phyloP scores from a whole-genome alignment of 1,140 invertebrate species.

The Aricia agestis region DNA sequence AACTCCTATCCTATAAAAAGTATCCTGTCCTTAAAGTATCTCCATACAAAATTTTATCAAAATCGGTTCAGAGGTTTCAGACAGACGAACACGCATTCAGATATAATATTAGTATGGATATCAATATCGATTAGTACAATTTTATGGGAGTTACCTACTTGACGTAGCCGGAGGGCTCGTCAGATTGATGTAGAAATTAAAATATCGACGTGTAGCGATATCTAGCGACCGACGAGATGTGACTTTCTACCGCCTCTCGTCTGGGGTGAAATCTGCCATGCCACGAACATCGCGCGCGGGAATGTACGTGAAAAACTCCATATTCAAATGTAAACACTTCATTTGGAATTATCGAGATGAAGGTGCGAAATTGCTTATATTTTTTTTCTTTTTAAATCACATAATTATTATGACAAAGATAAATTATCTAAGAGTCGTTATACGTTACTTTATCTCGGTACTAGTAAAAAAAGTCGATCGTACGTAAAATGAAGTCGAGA shows the following conservation, averaged over 20 bases:
- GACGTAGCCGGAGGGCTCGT: neutral
- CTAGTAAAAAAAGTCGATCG: too few relatives aligned
- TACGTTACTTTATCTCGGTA: too few relatives aligned
- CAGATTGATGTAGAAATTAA: neutral
- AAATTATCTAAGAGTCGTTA: neutral
- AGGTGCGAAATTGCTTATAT: neutral
- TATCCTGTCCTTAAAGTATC: too few relatives aligned
- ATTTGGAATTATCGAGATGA: slow-evolving; percentile 3
- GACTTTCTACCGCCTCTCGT: slow-evolving; percentile 55
- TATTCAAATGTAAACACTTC: neutral
- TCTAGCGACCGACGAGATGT: slow-evolving; percentile 39
- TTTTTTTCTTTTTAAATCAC: neutral
- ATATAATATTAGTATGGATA: neutral
- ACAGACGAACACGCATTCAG: too few relatives aligned
- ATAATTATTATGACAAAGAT: neutral
- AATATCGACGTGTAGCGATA: slow-evolving; percentile 21
- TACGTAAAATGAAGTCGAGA: too few relatives aligned
- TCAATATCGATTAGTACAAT: neutral
- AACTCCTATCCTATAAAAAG: too few relatives aligned
- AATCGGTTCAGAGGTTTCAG: too few relatives aligned
- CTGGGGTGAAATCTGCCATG: slow-evolving; percentile 53
- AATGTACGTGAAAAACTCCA: neutral
- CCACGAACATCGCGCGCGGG: neutral
- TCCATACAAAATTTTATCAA: too few relatives aligned
- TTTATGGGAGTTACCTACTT: neutral